A percentile compares a stretch with the other conserved stretches of the same genome.
Evolutionary conservation across 2,797 vertebrate species (phyloP).

Genomic region (Pachyuromys duprasi): DNA sequence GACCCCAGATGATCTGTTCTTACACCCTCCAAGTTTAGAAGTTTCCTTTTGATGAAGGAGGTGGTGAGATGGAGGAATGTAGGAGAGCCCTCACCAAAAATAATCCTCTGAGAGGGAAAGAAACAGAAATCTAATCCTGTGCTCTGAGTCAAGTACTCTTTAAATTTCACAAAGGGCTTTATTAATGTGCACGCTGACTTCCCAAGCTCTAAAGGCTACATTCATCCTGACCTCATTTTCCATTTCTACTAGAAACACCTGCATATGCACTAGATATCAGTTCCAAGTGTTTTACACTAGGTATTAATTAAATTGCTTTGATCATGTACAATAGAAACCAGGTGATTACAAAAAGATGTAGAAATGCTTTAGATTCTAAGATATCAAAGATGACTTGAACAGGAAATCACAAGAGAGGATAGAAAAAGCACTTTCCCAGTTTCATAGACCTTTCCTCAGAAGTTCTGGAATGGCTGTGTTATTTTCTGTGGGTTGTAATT

Average conservation of each 20-base stretch:
- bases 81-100: conserved; percentile 57
- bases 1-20: conserved; percentile 62
- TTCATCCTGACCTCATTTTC: conserved; percentile 39
- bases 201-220: not conserved
- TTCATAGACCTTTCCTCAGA: not conserved
- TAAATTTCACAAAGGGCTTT: conserved; percentile 34
- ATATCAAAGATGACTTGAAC: conserved; percentile 10
- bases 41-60: conserved; percentile 59
- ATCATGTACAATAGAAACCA: not conserved
- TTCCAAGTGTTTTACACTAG: not conserved
- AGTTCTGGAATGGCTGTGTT: not conserved
- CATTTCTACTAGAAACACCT: conserved; percentile 11
- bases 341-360: not conserved
- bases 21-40: conserved; percentile 55
- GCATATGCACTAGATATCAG: not conserved
- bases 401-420: not conserved
- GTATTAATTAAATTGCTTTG: conserved; percentile 27
- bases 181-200: conserved; percentile 40
- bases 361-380: not conserved
- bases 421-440: not conserved
- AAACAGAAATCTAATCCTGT: conserved; percentile 49
- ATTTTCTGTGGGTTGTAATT: not conserved
- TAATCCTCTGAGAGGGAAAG: conserved; percentile 57
- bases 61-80: conserved; percentile 18
- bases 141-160: conserved; percentile 61